A percentile compares a stretch with the other conserved stretches of the same genome.
Evolutionary conservation across 2,113 vertebrate genomes (phyloP).

Genomic region (Genyomyrus donnyi): DNA sequence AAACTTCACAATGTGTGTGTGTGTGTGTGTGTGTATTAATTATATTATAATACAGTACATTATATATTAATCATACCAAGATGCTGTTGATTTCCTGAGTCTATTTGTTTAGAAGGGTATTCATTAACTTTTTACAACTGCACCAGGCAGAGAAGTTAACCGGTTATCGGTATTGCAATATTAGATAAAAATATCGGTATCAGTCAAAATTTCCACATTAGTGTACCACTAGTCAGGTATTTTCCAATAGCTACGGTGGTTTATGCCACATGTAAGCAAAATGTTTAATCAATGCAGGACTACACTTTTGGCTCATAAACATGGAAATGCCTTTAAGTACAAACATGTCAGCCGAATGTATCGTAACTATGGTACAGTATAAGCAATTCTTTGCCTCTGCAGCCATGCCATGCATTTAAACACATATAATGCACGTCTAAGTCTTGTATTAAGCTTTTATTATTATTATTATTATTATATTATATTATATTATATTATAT

Average conservation of each 20-base stretch:
- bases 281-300: not conserved
- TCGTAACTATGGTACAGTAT: not conserved
- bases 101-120: not conserved
- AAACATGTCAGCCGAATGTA: not conserved
- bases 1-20: not conserved
- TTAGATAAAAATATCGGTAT: not conserved
- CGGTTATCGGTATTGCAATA: not conserved
- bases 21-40: not conserved
- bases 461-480: too few species aligned
- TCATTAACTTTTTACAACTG: not conserved
- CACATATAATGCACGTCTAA: too few species aligned
- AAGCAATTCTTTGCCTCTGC: too few species aligned
- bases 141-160: not conserved
- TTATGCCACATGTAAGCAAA: not conserved
- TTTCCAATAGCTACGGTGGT: not conserved
- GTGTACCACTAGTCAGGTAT: not conserved
- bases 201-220: not conserved
- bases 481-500: too few species aligned
- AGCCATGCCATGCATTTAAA: too few species aligned
- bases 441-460: too few species aligned
- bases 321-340: not conserved
- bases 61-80: not conserved
- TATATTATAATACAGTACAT: not conserved
- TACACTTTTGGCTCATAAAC: not conserved
- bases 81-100: not conserved